These are phyloP conservation scores for Catharus minimus DNA, from an alignment of 2,113 vertebrate species.

Conservation along the genomic window DNA sequence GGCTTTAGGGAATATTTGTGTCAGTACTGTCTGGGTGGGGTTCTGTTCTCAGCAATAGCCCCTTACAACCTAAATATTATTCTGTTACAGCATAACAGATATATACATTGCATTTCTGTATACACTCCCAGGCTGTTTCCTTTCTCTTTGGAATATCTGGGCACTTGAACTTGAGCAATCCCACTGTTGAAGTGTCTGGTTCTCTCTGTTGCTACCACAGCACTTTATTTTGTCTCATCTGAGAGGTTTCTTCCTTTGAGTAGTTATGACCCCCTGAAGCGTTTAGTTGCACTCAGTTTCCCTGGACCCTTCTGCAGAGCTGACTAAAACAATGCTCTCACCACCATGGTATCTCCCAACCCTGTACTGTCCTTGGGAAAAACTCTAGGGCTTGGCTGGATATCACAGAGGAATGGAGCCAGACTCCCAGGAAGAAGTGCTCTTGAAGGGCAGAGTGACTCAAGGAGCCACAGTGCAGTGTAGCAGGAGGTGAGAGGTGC, in stretches of 20 bases:
- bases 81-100: not conserved
- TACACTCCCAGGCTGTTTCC: not conserved
- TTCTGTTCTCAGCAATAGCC: not conserved
- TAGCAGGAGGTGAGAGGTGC: not conserved
- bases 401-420: rapidly evolving
- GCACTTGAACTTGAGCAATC: not conserved
- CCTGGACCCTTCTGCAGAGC: not conserved
- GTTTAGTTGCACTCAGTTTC: not conserved
- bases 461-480: not conserved
- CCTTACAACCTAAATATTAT: not conserved
- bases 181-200: not conserved
- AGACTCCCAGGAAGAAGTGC: not conserved
- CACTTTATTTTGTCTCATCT: not conserved
- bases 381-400: not conserved
- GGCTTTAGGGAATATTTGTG: not conserved
- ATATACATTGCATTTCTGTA: not conserved
- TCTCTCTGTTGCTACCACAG: not conserved
- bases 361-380: rapidly evolving
- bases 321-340: not conserved
- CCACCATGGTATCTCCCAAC: not conserved
- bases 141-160: too few relatives aligned
- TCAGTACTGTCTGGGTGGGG: not conserved
- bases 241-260: not conserved
- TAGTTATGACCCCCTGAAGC: not conserved
- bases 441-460: not conserved